These are phyloP conservation scores for Camponotus vicinus DNA, from an alignment of 1,140 invertebrate species.

Conservation along the genomic window DNA sequence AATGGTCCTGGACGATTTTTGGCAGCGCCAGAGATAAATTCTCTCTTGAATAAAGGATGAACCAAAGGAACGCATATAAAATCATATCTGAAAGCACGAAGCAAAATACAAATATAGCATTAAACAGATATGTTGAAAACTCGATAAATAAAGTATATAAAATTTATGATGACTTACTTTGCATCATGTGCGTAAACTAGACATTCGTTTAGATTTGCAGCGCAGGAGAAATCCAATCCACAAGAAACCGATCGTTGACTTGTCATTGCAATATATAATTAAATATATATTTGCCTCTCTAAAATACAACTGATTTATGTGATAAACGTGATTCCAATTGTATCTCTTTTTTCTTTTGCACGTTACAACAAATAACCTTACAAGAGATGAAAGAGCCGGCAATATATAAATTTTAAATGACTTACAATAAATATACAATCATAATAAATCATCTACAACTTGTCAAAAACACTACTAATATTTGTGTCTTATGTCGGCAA, in stretches of 20 bases:
- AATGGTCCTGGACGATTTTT: constrained; percentile 87
- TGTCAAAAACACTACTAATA: neutral
- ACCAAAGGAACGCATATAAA: constrained; percentile 89
- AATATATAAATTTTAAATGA: neutral
- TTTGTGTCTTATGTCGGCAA: neutral
- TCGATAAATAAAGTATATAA: constrained; percentile 8
- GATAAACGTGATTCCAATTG: neutral
- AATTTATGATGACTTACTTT: constrained; percentile 70
- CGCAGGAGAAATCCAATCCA: constrained; percentile 84
- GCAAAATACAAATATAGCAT: constrained; percentile 20
- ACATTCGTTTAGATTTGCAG: constrained; percentile 83
- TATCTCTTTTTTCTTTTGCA: neutral
- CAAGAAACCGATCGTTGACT: constrained; percentile 82
- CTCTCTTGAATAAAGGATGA: constrained; percentile 88
- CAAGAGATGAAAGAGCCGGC: neutral
- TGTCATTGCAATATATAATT: constrained; percentile 61
- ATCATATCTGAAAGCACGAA: constrained; percentile 87
- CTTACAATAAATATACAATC: neutral
- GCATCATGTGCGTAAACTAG: constrained; percentile 73
- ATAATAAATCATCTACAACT: neutral
- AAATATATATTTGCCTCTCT: constrained; percentile 5
- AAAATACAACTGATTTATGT: neutral
- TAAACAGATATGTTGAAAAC: neutral
- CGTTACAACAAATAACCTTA: neutral
- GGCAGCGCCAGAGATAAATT: constrained; percentile 87